Conservation (phyloP, 2,113 vertebrate species). For the Osmerus eperlanus region DNA sequence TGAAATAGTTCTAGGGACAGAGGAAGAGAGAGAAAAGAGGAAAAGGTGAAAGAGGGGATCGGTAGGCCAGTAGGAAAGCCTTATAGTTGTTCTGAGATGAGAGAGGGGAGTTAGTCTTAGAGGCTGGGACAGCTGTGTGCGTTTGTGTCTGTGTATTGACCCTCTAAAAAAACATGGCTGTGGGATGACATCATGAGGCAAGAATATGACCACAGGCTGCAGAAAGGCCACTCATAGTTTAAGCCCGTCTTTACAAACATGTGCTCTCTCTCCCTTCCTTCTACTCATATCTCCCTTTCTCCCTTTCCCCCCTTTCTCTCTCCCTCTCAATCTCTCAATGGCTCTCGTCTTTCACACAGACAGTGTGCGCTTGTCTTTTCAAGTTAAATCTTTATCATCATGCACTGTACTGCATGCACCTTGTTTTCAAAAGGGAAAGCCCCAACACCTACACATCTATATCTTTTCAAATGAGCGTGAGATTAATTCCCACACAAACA, state of each 20-base stretch:
- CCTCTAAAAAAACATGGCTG: conserved; percentile 56
- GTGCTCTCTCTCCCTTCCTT: not conserved
- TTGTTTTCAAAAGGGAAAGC: conserved; percentile 27
- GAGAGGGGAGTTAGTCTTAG: conserved; percentile 26
- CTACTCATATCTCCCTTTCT: not conserved
- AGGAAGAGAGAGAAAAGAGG: conserved; percentile 18
- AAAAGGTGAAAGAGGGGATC: conserved; percentile 14
- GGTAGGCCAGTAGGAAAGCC: conserved; percentile 34
- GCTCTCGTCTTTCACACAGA: conserved; percentile 14
- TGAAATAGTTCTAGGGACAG: conserved; percentile 21
- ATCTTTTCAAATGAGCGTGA: conserved; percentile 36
- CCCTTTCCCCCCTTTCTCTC: conserved; percentile 1
- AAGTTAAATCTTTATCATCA: no score
- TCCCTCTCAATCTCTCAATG: not conserved
- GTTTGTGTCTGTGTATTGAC: conserved; percentile 50
- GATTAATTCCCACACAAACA: conserved; percentile 47
- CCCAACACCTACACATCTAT: conserved; percentile 37
- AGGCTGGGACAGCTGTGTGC: conserved; percentile 49
- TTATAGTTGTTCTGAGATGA: conserved; percentile 28
- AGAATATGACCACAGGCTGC: conserved; percentile 61
- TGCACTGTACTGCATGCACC: no score
- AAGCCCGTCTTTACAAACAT: conserved; percentile 22
- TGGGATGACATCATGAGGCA: conserved; percentile 66
- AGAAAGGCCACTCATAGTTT: conserved; percentile 50
- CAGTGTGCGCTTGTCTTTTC: not conserved